Percentiles rank a stretch among this genome's conserved stretches.
phyloP scores from a whole-genome alignment of 2,888 invertebrate species.

The Drosophila ustulata region DNA sequence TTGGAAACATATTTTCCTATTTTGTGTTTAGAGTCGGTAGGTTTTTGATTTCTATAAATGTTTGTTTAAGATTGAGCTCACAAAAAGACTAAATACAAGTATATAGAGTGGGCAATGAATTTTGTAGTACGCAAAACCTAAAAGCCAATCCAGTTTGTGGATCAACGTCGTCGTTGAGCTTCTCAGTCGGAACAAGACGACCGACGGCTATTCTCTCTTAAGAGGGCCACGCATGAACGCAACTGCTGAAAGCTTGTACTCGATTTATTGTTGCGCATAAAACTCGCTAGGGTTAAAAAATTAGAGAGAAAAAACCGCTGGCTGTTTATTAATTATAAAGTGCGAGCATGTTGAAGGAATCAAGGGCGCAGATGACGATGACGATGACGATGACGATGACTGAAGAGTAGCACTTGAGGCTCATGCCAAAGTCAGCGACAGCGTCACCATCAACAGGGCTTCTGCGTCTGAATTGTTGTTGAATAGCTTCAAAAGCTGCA shows the following conservation, averaged over 20 bases:
- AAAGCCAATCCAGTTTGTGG: conserved; percentile 49
- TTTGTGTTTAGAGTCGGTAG: no score
- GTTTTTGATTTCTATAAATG: no score
- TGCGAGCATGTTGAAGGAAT: conserved; percentile 73
- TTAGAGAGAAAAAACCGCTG: conserved; percentile 52
- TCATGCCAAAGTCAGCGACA: not conserved
- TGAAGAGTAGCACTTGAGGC: conserved; percentile 35
- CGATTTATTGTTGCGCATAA: conserved; percentile 37
- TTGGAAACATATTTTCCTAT: no score
- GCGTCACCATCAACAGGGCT: conserved; percentile 13
- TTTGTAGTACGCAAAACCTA: conserved; percentile 24
- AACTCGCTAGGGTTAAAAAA: conserved; percentile 50
- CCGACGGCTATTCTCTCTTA: conserved; percentile 1
- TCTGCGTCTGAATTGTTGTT: conserved; percentile 31
- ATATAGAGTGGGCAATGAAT: no score
- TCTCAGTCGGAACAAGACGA: conserved; percentile 16
- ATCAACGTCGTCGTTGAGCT: conserved; percentile 35
- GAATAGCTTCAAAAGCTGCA: conserved; percentile 39
- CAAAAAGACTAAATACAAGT: no score
- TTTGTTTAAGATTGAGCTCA: no score
- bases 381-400: conserved; percentile 36
- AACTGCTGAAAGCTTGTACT: conserved; percentile 60
- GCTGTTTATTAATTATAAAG: conserved; percentile 79
- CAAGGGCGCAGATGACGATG: conserved; percentile 69
- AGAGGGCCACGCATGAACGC: conserved; percentile 68